Percentiles rank a stretch among this genome's conserved stretches.
Evolutionary conservation across 2,113 vertebrate species (phyloP).

Genomic region (Psittacara wagleri): DNA sequence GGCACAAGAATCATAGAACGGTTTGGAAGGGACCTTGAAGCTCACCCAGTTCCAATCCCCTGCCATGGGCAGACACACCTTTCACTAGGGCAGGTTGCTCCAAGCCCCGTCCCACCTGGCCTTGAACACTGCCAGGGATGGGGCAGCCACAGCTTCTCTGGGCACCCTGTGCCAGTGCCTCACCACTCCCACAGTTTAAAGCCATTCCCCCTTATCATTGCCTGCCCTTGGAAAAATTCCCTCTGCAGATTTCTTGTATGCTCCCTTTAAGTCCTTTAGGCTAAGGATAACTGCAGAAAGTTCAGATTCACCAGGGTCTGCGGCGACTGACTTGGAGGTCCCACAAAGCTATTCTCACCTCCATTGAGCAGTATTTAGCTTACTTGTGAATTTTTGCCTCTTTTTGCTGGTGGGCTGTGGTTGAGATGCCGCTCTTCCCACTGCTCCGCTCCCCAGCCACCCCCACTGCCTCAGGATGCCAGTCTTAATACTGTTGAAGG

Average conservation of each 20-base stretch:
- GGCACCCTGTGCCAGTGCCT: neutral
- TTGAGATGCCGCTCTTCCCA: neutral
- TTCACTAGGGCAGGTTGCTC: neutral
- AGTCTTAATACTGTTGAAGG: neutral
- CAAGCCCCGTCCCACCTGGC: neutral
- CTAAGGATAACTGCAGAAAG: neutral
- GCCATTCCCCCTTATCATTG: neutral
- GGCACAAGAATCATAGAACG: neutral
- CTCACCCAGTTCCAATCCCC: neutral
- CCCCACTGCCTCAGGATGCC: neutral
- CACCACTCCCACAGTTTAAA: neutral
- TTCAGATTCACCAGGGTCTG: neutral
- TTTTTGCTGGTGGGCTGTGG: neutral
- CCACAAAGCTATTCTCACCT: neutral
- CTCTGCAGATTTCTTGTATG: neutral
- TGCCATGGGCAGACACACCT: neutral
- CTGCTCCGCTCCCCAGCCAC: neutral
- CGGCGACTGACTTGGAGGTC: too few species aligned
- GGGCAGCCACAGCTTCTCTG: neutral
- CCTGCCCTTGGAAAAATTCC: neutral
- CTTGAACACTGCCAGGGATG: neutral
- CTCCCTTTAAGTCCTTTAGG: neutral
- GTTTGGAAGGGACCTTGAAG: neutral
- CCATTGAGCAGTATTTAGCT: neutral
- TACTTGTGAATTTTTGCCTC: neutral